Evolutionary conservation across 1,140 invertebrate species (phyloP).

Genomic region (Diachasma alloeum): DNA sequence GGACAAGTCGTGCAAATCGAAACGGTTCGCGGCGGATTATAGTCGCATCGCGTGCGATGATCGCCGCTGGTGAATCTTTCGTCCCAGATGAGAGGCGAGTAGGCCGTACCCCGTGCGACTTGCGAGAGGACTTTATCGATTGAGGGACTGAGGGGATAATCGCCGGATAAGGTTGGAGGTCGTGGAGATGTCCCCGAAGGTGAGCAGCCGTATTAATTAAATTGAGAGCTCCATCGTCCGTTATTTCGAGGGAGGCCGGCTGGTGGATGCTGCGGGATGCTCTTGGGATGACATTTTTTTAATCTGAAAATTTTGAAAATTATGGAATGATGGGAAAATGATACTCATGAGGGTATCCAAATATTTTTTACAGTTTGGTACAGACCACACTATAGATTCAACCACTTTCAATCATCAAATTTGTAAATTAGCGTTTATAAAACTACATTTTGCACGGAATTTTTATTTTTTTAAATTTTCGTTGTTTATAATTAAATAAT

Average conservation of each 20-base stretch:
- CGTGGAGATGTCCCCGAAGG: neutral
- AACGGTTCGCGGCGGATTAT: slow-evolving; percentile 25
- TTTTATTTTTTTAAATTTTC: too few relatives aligned
- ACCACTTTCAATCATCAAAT: too few relatives aligned
- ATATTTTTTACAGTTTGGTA: too few relatives aligned
- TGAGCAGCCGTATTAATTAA: neutral
- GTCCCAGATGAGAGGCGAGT: neutral
- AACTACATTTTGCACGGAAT: too few relatives aligned
- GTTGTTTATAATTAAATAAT: too few relatives aligned
- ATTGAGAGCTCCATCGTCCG: neutral
- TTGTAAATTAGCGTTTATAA: too few relatives aligned
- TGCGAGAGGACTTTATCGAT: neutral
- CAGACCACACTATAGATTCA: too few relatives aligned
- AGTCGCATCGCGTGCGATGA: slow-evolving; percentile 27
- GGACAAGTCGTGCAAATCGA: slow-evolving; percentile 28
- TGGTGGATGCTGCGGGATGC: neutral
- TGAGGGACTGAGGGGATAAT: neutral
- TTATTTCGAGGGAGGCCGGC: neutral
- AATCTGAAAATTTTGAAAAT: too few relatives aligned
- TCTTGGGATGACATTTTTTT: too few relatives aligned
- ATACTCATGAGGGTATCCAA: too few relatives aligned
- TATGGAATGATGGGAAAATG: too few relatives aligned
- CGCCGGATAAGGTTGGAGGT: neutral
- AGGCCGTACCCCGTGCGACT: neutral
- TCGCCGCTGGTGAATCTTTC: slow-evolving; percentile 9